Evolutionary conservation across 2,797 vertebrate species (phyloP), one percentile per base, ranked within the genome.

Genomic region (Dromococcyx pavoninus): DNA sequence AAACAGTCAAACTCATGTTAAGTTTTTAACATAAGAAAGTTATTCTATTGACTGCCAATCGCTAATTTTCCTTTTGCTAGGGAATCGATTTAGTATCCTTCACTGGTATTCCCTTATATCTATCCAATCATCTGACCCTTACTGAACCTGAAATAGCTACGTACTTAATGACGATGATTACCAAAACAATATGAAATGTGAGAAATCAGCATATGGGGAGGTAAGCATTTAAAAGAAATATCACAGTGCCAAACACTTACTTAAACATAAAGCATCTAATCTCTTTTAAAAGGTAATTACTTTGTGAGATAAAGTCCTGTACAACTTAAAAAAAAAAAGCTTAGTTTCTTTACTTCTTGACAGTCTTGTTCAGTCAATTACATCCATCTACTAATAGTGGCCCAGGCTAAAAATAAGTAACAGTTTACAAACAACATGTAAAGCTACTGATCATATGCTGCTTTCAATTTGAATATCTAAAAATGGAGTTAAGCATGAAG

Each of bases 181-280:
- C 76, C 10, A 66, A 82, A 88, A 82, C 44, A 72, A 35, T 12
- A 57, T 6, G 18, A 51, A 61, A 77, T 10, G 2, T 32, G 4
- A 41, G 19, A 30, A 75, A 35, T 5, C 28, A 58, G 30, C 44
- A 25, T 8, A 71, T 5, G 1, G 8, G n/a, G 57, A 86, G 4
- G 4, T 28, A 92, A 17, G 18, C 2, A 46, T 43, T 86, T 58
- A 65, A 86, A 81, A 58, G n/a, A 23, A 48, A 48, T 24, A 48
- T 24, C 0, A 0, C 11, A 62, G 30, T 11, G 7, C 10, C 60
- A 32, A 72, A 65, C 11, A 67, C 6, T 56, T 39, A 46, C 2
- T 27, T 39, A 87, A 74, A 11, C 25, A 51, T 30, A 37, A 64
- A 69, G 8, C 2, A 4, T 10, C 14, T 60, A 14, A 86, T 44